Evolutionary conservation across 2,113 vertebrate genomes (phyloP).

Genomic region (Galeopterus variegatus): DNA sequence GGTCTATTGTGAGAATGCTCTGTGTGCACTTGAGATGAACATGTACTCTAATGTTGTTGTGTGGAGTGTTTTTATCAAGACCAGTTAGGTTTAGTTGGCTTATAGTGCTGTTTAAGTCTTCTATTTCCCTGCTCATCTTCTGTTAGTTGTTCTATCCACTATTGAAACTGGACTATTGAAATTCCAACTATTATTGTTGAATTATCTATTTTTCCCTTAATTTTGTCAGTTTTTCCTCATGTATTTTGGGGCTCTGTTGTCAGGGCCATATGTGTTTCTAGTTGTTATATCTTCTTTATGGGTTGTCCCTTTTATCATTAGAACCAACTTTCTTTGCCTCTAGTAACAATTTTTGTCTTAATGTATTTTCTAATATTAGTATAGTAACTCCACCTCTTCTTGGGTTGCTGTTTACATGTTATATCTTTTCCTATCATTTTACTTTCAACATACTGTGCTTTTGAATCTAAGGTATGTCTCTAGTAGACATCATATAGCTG

Average conservation of each 20-base stretch:
- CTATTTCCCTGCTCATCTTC: not conserved
- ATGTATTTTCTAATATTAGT: not conserved
- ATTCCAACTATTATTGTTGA: not conserved
- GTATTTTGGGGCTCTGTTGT: not conserved
- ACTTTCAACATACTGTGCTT: too few species aligned
- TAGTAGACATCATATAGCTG: not conserved
- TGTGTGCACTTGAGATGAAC: not conserved
- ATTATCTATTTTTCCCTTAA: not conserved
- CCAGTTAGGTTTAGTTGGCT: not conserved
- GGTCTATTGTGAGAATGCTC: not conserved
- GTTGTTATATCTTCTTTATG: not conserved
- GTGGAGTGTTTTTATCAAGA: not conserved
- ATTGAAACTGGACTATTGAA: not conserved
- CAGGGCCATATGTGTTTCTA: not conserved
- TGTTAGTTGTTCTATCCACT: not conserved
- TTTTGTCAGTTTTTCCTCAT: not conserved
- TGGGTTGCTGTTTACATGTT: not conserved
- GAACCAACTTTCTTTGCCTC: not conserved
- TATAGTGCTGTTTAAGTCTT: too few species aligned
- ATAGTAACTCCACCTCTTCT: not conserved
- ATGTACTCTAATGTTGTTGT: not conserved
- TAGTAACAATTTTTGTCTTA: not conserved
- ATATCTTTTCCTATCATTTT: too few species aligned
- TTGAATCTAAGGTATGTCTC: not conserved
- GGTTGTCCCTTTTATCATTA: not conserved